Evolutionary conservation across 2,888 invertebrate genomes (phyloP).

Genomic region (Gnatocerus cornutus): DNA sequence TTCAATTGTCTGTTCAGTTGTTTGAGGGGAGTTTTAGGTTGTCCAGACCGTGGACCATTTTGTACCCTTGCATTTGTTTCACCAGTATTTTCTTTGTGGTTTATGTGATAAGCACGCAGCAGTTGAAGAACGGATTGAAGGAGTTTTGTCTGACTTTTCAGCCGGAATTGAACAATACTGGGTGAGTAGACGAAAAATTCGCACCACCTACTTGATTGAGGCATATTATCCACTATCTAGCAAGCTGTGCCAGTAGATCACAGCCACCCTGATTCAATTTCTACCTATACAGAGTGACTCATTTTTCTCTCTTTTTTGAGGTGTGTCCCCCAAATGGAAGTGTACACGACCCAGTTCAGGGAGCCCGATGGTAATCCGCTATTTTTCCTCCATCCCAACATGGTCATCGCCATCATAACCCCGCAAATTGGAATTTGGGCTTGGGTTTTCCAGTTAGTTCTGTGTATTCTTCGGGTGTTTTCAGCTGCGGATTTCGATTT

Average conservation of each 20-base stretch:
- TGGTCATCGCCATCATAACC: neutral
- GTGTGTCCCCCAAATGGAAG: slow-evolving; percentile 16
- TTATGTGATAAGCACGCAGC: slow-evolving; percentile 16
- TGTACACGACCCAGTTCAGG: slow-evolving; percentile 15
- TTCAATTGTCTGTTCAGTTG: too few species aligned
- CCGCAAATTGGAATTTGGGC: slow-evolving; percentile 25
- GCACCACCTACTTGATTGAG: too few species aligned
- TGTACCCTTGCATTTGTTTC: slow-evolving; percentile 45
- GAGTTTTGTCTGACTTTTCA: slow-evolving; percentile 39
- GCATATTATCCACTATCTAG: too few species aligned
- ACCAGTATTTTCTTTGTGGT: slow-evolving; percentile 25
- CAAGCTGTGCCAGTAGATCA: too few species aligned
- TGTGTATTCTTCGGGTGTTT: slow-evolving; percentile 15
- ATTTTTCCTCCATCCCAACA: slow-evolving; percentile 11
- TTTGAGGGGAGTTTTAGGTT: slow-evolving; percentile 24
- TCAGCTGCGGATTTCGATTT: slow-evolving; percentile 24
- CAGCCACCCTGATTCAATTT: too few species aligned
- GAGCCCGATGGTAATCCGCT: neutral
- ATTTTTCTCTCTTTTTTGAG: slow-evolving; percentile 1
- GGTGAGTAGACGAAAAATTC: slow-evolving; percentile 16
- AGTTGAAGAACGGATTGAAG: slow-evolving; percentile 11
- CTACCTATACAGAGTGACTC: too few species aligned
- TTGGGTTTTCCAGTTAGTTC: slow-evolving; percentile 20
- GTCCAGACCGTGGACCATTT: slow-evolving; percentile 33
- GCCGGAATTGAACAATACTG: slow-evolving; percentile 21